A percentile compares a stretch with the other conserved stretches of the same genome.
Conservation (phyloP, 2,113 vertebrate species). For the Salvelinus sp. region DNA sequence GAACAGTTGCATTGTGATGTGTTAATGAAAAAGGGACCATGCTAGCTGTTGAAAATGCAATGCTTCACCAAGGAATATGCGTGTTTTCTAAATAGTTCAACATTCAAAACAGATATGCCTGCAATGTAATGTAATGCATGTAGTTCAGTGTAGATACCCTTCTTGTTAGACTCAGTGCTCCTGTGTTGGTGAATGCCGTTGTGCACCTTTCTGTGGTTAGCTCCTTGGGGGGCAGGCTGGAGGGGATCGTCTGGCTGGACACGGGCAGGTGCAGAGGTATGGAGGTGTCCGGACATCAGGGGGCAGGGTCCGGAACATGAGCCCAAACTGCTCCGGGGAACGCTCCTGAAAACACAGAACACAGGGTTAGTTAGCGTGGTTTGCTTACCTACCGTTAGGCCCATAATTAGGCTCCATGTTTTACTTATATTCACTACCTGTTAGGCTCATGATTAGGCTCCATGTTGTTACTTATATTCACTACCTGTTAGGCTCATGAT, state of each 20-base stretch:
- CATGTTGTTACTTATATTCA: no score
- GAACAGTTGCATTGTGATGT: no score
- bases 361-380: not conserved
- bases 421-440: no score
- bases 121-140: not conserved
- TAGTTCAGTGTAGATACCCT: conserved; percentile 56
- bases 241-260: conserved; percentile 59
- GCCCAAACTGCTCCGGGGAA: conserved; percentile 77
- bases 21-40: no score
- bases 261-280: conserved; percentile 45
- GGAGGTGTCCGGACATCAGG: conserved; percentile 53
- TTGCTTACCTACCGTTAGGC: no score
- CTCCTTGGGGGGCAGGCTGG: conserved; percentile 46
- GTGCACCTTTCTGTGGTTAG: conserved; percentile 42
- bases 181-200: conserved; percentile 45
- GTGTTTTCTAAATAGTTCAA: no score
- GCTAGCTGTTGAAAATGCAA: no score
- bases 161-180: conserved; percentile 29
- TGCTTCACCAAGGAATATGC: no score
- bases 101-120: not conserved
- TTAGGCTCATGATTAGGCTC: no score
- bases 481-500: no score
- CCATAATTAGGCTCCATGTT: no score
- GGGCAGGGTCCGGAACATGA: conserved; percentile 75
- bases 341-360: conserved; percentile 70